Conservation (phyloP, 2,888 invertebrate species). For the Himalopsyche tibetana region DNA sequence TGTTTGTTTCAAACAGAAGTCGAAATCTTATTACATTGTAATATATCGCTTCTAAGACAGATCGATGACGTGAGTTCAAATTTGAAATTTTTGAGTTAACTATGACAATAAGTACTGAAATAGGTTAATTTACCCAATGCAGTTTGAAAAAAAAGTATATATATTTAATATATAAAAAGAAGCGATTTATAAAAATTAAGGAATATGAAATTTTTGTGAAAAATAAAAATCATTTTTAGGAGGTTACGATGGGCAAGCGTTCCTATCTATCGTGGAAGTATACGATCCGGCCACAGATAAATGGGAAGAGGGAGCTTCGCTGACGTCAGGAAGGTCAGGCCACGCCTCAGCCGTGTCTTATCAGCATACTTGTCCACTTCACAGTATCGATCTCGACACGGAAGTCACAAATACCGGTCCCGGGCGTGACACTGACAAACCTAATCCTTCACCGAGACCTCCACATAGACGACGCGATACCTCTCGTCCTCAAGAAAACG, state of each 20-base stretch:
- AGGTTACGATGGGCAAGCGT: slow-evolving; percentile 92
- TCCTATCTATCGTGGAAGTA: slow-evolving; percentile 91
- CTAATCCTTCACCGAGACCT: background rate
- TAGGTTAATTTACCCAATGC: too few species aligned
- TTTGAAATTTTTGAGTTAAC: too few species aligned
- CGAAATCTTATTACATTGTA: too few species aligned
- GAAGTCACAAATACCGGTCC: background rate
- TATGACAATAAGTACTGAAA: too few species aligned
- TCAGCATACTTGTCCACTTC: slow-evolving; percentile 79
- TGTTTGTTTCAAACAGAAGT: too few species aligned
- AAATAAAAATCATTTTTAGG: slow-evolving; percentile 76
- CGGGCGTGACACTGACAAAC: background rate
- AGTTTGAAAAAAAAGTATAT: too few species aligned
- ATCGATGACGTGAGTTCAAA: too few species aligned
- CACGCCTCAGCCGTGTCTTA: slow-evolving; percentile 95
- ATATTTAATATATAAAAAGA: too few species aligned
- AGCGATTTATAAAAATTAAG: too few species aligned
- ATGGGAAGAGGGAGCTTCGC: slow-evolving; percentile 87
- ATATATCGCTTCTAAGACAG: too few species aligned
- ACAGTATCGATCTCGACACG: slow-evolving; percentile 66
- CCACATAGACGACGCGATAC: slow-evolving; percentile 33
- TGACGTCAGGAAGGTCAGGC: slow-evolving; percentile 92
- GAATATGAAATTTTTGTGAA: background rate
- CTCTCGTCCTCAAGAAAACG: slow-evolving; percentile 5
- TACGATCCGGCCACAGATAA: slow-evolving; percentile 87